A percentile compares a stretch with the other conserved stretches of the same genome.
These are phyloP conservation scores for Glomeris marginata DNA, from an alignment of 2,888 invertebrate genomes.

Conservation along the genomic window DNA sequence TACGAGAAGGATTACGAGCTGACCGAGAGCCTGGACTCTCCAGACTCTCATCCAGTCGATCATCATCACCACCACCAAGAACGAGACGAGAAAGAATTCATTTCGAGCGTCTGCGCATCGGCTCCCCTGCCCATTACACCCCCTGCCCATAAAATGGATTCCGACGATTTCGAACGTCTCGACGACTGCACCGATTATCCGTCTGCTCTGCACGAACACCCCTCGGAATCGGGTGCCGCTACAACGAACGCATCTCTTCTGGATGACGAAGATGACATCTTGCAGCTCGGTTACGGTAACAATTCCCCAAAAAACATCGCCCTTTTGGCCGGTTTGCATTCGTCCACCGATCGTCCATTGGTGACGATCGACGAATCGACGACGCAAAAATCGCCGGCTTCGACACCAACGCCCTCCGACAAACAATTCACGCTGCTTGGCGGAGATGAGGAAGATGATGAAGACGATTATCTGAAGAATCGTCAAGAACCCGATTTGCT, in stretches of 20 bases:
- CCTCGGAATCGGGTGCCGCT: neutral
- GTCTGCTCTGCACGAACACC: neutral
- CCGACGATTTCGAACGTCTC: constrained; percentile 3
- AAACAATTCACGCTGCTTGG: no score
- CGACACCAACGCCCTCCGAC: no score
- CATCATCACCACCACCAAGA: neutral
- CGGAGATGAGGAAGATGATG: no score
- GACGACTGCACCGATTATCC: neutral
- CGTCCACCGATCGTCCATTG: constrained; percentile 2
- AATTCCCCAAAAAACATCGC: no score
- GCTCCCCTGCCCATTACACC: no score
- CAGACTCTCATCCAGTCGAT: neutral
- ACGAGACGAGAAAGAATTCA: neutral
- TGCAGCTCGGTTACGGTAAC: neutral
- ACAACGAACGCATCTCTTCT: neutral
- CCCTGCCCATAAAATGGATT: no score
- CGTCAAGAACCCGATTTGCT: no score
- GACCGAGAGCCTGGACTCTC: neutral
- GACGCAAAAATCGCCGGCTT: no score
- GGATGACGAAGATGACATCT: neutral
- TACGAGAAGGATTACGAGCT: neutral
- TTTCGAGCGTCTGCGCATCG: neutral
- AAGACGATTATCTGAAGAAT: no score
- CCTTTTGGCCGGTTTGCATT: neutral
- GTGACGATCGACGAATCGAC: neutral